These are phyloP conservation scores for Whitmania pigra DNA, from an alignment of 1,140 invertebrate species.

Conservation along the genomic window DNA sequence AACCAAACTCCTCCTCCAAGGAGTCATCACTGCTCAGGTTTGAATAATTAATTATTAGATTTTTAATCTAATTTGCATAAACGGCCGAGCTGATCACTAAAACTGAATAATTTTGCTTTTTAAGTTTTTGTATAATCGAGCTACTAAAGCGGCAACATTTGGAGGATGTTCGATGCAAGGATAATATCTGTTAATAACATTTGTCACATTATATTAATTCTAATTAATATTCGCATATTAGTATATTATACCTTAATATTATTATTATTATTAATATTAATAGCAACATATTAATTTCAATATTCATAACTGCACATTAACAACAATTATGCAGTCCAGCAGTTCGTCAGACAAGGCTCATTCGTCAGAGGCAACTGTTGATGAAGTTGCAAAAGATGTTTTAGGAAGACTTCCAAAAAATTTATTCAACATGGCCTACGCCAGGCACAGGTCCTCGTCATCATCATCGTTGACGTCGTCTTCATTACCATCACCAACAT, in stretches of 20 bases:
- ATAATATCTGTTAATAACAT: neutral
- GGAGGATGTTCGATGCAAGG: neutral
- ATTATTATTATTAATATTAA: no score
- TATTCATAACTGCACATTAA: no score
- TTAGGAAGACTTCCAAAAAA: conserved; percentile 56
- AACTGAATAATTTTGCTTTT: neutral
- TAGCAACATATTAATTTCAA: no score
- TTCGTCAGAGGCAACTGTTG: conserved; percentile 53
- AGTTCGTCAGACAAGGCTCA: conserved; percentile 45
- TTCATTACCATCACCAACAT: no score
- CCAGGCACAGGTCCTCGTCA: neutral
- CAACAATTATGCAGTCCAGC: conserved; percentile 31
- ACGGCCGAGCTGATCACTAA: no score
- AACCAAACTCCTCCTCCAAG: conserved; percentile 62
- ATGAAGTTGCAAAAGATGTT: conserved; percentile 53
- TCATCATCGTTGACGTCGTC: conserved; percentile 16
- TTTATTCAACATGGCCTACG: conserved; percentile 57
- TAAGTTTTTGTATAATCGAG: neutral
- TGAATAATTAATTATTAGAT: neutral
- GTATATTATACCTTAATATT: no score
- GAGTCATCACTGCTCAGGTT: conserved; percentile 70
- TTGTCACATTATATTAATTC: no score
- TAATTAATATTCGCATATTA: no score
- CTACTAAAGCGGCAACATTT: neutral
- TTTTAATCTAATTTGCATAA: neutral